phyloP scores from a whole-genome alignment of 2,113 vertebrate genomes.

The Dromas ardeola region DNA sequence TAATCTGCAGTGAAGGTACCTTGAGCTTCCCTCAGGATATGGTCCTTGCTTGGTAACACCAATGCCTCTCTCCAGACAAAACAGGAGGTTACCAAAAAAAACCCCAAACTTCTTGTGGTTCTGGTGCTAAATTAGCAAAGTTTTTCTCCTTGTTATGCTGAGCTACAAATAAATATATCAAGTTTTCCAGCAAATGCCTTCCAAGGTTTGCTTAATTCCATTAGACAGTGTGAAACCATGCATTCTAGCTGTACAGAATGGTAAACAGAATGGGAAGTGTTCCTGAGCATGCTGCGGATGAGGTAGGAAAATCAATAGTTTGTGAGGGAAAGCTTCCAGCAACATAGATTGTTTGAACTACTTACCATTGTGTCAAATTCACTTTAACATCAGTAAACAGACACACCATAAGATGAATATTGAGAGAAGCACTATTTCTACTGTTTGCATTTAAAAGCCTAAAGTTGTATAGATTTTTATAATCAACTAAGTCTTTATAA shows the following conservation, averaged over 20 bases:
- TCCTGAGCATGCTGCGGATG: conserved; percentile 44
- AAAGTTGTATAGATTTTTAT: conserved; percentile 68
- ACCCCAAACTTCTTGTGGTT: not conserved
- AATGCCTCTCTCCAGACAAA: not conserved
- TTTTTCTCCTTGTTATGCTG: not conserved
- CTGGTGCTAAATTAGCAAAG: not conserved
- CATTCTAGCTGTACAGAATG: conserved; percentile 24
- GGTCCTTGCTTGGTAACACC: not conserved
- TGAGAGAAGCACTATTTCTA: conserved; percentile 52
- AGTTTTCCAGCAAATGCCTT: conserved; percentile 52
- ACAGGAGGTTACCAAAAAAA: not conserved
- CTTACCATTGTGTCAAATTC: conserved; percentile 75
- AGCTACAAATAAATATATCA: conserved; percentile 41
- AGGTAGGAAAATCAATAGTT: conserved; percentile 73
- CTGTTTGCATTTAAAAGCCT: conserved; percentile 52
- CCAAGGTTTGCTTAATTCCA: conserved; percentile 52
- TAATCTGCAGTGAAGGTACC: not conserved
- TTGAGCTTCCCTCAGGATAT: not conserved
- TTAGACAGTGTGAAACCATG: conserved; percentile 47
- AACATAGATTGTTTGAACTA: conserved; percentile 73
- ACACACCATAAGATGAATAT: conserved; percentile 48
- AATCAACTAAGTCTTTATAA: conserved; percentile 65
- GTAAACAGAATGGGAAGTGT: conserved; percentile 61
- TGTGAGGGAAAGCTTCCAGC: conserved; percentile 66
- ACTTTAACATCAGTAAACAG: conserved; percentile 71